Percentiles rank a stretch among this genome's conserved stretches.
Evolutionary conservation across 2,797 vertebrate species (phyloP).

Genomic region (Myioborus melanocephalus): DNA sequence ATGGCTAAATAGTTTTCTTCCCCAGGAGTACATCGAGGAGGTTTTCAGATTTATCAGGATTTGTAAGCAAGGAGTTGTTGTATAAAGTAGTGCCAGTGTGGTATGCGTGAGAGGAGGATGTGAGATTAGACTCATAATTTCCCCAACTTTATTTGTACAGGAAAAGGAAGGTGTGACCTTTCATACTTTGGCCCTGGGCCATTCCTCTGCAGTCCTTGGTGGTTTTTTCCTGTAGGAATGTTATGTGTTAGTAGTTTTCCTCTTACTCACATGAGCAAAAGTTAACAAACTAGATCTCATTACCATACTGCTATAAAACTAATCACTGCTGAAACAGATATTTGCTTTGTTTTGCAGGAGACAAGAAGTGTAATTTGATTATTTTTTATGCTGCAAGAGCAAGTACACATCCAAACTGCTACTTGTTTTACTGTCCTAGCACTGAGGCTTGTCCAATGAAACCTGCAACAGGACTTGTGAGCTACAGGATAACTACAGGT

Average conservation of each 20-base stretch:
- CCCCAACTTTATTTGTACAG: background rate
- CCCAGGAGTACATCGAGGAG: fast-evolving
- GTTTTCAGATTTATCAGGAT: background rate
- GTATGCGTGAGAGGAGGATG: background rate
- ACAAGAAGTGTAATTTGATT: constrained; percentile 83
- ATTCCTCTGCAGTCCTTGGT: background rate
- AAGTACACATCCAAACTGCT: constrained; percentile 81
- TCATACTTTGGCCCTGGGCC: background rate
- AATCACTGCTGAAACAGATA: background rate
- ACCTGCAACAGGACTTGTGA: constrained; percentile 73
- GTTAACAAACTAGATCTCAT: background rate
- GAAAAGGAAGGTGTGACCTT: constrained; percentile 46
- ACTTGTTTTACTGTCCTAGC: constrained; percentile 85
- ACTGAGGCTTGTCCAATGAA: constrained; percentile 84
- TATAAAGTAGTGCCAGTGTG: background rate
- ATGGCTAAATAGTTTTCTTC: background rate
- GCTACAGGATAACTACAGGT: constrained; percentile 87
- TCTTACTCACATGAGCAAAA: background rate
- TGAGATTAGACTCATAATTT: background rate
- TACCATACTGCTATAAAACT: background rate
- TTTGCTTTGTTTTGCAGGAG: constrained; percentile 69
- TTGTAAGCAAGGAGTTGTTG: background rate
- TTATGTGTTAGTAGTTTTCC: background rate
- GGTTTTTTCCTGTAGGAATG: background rate
- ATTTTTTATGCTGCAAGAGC: constrained; percentile 80